Conservation (phyloP, 2,888 invertebrate genomes). For the Pammene aurita region DNA sequence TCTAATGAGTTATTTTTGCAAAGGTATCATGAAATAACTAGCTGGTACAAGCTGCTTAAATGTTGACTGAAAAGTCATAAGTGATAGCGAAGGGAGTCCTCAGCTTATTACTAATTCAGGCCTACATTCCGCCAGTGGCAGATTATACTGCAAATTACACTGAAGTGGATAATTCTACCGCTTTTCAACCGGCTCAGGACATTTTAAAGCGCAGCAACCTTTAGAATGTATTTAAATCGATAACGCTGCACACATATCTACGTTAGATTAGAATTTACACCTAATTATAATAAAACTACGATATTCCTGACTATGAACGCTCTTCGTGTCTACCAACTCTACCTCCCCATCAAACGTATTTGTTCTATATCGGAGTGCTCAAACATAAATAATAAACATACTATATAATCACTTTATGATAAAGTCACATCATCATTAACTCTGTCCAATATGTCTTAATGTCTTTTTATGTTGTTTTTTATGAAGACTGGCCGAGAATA, state of each 20-base stretch:
- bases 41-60: slow-evolving; percentile 5
- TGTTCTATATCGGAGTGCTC: not conserved
- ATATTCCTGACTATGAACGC: not conserved
- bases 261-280: not conserved
- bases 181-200: slow-evolving; percentile 13
- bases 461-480: no score
- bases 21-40: slow-evolving; percentile 1
- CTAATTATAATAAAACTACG: not conserved
- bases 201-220: slow-evolving; percentile 16
- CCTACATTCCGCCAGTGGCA: slow-evolving; percentile 23
- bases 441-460: no score
- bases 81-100: slow-evolving; percentile 8
- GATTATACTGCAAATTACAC: slow-evolving; percentile 36
- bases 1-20: not conserved
- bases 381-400: no score
- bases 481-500: no score
- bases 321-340: not conserved
- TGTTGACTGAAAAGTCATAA: slow-evolving; percentile 17
- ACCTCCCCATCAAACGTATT: not conserved
- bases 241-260: not conserved
- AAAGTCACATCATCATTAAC: no score
- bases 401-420: no score
- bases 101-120: slow-evolving; percentile 30
- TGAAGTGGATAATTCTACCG: slow-evolving; percentile 26
- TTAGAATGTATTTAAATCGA: slow-evolving; percentile 12